A percentile compares a stretch with the other conserved stretches of the same genome.
These are phyloP conservation scores for Anguilla rostrata DNA, from an alignment of 2,113 vertebrate genomes.

Conservation along the genomic window DNA sequence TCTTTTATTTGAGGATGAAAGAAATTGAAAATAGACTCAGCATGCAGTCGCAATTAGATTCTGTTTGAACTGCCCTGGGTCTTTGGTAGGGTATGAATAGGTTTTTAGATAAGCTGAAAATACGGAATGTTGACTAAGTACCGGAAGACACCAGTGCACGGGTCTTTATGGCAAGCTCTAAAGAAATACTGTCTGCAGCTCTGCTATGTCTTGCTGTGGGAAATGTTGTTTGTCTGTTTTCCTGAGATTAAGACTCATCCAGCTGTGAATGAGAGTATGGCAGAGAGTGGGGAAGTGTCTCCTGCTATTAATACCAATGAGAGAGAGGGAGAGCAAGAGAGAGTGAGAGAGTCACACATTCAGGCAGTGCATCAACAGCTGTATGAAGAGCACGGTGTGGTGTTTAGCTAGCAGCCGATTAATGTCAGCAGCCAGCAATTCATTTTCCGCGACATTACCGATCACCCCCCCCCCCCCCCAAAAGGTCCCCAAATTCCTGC, in stretches of 20 bases:
- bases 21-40: no score
- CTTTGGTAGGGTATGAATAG: no score
- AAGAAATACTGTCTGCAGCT: background rate
- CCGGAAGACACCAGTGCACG: background rate
- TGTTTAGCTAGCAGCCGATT: background rate
- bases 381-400: background rate
- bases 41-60: no score
- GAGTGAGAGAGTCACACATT: background rate
- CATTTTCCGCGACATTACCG: background rate
- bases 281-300: background rate
- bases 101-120: no score
- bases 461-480: background rate
- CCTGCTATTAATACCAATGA: background rate
- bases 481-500: background rate
- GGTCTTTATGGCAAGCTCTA: background rate
- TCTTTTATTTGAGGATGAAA: no score
- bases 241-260: background rate
- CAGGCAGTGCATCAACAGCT: background rate
- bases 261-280: constrained; percentile 4
- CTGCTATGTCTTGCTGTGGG: background rate
- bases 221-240: background rate
- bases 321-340: background rate
- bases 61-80: no score
- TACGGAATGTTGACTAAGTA: no score
- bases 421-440: background rate